Conservation (phyloP, 2,888 invertebrate species). For the Lycocerus yunnanus region DNA sequence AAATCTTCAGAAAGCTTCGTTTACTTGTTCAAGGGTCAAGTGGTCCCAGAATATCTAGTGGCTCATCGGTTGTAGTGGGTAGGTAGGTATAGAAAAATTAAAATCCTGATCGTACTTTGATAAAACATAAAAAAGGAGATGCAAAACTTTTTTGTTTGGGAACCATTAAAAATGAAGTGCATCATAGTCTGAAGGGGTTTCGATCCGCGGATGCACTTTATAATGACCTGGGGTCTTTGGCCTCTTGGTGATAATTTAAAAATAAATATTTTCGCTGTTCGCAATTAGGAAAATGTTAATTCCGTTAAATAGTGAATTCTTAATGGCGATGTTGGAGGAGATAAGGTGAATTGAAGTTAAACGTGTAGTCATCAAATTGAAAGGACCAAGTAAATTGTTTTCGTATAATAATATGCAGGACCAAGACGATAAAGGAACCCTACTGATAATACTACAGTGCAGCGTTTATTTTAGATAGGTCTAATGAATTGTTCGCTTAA, state of each 20-base stretch:
- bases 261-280: not conserved
- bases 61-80: not conserved
- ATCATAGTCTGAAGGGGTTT: conserved; percentile 26
- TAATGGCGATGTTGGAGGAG: not conserved
- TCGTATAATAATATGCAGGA: conserved; percentile 19
- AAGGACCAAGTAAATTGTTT: conserved; percentile 1
- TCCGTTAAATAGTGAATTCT: not conserved
- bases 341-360: not conserved
- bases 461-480: conserved; percentile 25
- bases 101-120: not conserved
- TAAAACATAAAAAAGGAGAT: conserved; percentile 7
- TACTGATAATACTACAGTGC: conserved; percentile 17
- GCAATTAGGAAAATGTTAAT: not conserved
- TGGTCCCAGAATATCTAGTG: not conserved
- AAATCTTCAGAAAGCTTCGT: not conserved
- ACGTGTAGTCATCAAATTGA: not conserved
- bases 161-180: conserved; percentile 17
- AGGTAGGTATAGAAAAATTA: not conserved
- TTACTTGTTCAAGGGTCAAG: not conserved
- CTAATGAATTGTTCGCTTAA: conserved; percentile 27
- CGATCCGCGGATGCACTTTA: conserved; percentile 17
- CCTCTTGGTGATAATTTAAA: not conserved
- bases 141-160: conserved; percentile 12
- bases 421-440: conserved; percentile 17
- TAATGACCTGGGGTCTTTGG: conserved; percentile 16